phyloP scores from a whole-genome alignment of 2,797 vertebrate species.

The Lepidocolaptes lacrymiger region DNA sequence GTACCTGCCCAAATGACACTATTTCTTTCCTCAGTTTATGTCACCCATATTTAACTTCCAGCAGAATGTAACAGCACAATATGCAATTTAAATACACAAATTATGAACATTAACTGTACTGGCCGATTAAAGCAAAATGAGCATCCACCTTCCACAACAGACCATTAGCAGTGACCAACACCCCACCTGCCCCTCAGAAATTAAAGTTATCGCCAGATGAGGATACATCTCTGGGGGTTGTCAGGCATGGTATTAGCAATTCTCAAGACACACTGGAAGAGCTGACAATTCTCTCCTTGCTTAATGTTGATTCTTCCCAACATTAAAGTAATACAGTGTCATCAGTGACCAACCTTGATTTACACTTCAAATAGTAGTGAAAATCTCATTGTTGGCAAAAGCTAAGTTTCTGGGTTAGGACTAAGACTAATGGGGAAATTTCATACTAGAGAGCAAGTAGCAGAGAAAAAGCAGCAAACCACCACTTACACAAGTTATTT shows the following conservation, averaged over 20 bases:
- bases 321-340: background rate
- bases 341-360: background rate
- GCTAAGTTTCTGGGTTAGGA: background rate
- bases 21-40: background rate
- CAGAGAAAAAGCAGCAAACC: background rate
- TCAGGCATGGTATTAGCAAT: background rate
- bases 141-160: background rate
- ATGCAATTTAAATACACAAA: background rate
- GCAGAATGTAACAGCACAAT: background rate
- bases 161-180: background rate
- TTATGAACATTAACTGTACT: fast-evolving
- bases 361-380: background rate
- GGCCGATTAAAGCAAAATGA: background rate
- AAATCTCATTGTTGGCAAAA: background rate
- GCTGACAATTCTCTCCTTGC: background rate
- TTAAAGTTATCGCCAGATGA: background rate
- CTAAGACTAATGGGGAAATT: background rate
- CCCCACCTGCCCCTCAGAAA: background rate
- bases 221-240: background rate
- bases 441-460: background rate
- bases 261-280: background rate
- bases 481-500: background rate
- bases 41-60: background rate
- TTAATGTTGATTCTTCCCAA: background rate
- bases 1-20: background rate